phyloP scores from a whole-genome alignment of 2,113 vertebrate genomes.

The Tursiops truncatus region DNA sequence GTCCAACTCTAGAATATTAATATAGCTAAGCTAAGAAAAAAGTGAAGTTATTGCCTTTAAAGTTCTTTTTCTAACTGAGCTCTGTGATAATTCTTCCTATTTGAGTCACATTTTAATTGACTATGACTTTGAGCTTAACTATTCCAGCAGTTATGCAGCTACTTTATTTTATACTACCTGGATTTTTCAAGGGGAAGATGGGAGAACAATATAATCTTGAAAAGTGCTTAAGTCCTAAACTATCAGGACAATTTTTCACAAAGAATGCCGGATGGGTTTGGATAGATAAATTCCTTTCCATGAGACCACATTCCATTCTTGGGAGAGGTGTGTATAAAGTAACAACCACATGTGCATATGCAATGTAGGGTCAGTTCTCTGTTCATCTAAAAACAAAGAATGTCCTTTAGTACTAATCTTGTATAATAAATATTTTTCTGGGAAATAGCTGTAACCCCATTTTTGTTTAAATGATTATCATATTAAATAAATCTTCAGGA shows the following conservation, averaged over 20 bases:
- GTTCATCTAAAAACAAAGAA: background rate
- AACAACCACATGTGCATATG: background rate
- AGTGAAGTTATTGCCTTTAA: background rate
- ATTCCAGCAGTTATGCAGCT: background rate
- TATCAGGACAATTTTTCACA: background rate
- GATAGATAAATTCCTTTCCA: background rate
- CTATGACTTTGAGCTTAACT: background rate
- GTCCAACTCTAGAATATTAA: slow-evolving; percentile 51
- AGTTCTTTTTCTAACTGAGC: background rate
- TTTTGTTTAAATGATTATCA: background rate
- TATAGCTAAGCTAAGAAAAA: background rate
- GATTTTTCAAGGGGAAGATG: background rate
- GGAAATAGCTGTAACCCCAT: background rate
- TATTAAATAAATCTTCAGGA: background rate
- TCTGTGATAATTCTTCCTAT: slow-evolving; percentile 16
- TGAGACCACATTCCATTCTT: background rate
- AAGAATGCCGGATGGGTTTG: background rate
- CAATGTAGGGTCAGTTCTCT: background rate
- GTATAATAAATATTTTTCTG: background rate
- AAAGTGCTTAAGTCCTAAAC: background rate
- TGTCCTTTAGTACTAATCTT: background rate
- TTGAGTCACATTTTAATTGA: slow-evolving; percentile 9
- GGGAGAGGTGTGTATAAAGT: background rate
- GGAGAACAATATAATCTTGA: background rate
- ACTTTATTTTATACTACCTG: background rate